phyloP scores from a whole-genome alignment of 1,140 invertebrate genomes.

The Drosophila pallidifrons region DNA sequence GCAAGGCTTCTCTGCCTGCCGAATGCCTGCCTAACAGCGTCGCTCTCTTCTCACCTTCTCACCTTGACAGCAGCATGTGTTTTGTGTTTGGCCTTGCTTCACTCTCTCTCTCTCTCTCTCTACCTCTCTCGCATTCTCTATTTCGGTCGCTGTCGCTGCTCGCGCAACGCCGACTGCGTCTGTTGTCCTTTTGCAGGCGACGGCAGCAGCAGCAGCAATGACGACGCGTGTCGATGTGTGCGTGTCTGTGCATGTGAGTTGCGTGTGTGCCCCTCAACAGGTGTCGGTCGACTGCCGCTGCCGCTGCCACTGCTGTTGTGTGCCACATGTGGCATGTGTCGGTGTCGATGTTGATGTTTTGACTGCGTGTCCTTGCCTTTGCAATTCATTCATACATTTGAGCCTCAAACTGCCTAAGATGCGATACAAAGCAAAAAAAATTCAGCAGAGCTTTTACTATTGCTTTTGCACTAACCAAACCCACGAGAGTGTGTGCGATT shows the following conservation, averaged over 20 bases:
- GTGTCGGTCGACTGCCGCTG: conserved; percentile 60
- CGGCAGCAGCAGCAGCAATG: background rate
- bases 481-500: background rate
- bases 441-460: conserved; percentile 31
- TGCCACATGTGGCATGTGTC: conserved; percentile 54
- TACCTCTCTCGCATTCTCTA: conserved; percentile 1
- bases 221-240: conserved; percentile 67
- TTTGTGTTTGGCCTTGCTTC: conserved; percentile 21
- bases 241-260: conserved; percentile 31
- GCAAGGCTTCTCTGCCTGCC: conserved; percentile 14
- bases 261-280: conserved; percentile 67
- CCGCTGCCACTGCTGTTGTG: background rate
- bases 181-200: conserved; percentile 67
- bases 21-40: background rate
- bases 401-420: background rate
- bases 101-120: conserved; percentile 16
- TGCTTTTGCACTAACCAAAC: conserved; percentile 1
- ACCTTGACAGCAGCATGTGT: conserved; percentile 52
- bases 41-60: conserved; percentile 44
- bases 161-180: conserved; percentile 34
- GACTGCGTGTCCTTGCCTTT: conserved; percentile 60
- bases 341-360: conserved; percentile 64
- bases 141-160: conserved; percentile 20
- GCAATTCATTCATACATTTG: conserved; percentile 24
- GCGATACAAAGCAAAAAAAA: background rate